phyloP scores from a whole-genome alignment of 2,113 vertebrate genomes.

The Nesoenas mayeri region DNA sequence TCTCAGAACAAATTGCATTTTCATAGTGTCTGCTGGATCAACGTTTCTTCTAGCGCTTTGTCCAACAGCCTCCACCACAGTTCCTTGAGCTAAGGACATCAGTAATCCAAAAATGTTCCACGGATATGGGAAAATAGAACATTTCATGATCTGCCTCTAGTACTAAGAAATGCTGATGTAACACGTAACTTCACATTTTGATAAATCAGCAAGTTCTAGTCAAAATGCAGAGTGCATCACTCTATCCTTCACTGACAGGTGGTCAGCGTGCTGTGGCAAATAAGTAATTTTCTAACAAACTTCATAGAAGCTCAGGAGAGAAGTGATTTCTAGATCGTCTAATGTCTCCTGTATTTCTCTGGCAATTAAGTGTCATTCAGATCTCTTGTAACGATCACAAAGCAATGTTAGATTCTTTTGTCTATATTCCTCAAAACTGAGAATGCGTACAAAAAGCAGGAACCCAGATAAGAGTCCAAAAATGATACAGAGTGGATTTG shows the following conservation, averaged over 20 bases:
- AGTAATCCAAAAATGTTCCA: not conserved
- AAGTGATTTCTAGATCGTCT: not conserved
- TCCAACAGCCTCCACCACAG: not conserved
- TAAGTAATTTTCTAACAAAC: not conserved
- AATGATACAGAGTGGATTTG: not conserved
- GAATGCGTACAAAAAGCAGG: not conserved
- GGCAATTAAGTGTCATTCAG: not conserved
- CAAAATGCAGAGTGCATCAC: not conserved
- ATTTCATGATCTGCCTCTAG: not conserved
- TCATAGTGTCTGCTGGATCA: not conserved
- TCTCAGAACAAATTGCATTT: not conserved
- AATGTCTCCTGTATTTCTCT: not conserved
- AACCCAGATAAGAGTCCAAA: not conserved
- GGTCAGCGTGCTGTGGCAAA: not conserved
- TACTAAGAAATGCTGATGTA: not conserved
- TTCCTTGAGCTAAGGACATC: not conserved
- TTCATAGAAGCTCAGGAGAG: not conserved
- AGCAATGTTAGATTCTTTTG: not conserved
- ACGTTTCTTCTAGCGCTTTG: not conserved
- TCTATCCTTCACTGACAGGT: not conserved
- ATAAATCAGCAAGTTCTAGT: not conserved
- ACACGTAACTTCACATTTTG: not conserved
- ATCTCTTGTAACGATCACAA: not conserved
- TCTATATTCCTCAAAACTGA: not conserved
- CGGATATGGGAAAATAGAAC: not conserved